Base-by-base conservation (phyloP, 2,888 invertebrate genomes). In the Lutraria lutraria region DNA sequence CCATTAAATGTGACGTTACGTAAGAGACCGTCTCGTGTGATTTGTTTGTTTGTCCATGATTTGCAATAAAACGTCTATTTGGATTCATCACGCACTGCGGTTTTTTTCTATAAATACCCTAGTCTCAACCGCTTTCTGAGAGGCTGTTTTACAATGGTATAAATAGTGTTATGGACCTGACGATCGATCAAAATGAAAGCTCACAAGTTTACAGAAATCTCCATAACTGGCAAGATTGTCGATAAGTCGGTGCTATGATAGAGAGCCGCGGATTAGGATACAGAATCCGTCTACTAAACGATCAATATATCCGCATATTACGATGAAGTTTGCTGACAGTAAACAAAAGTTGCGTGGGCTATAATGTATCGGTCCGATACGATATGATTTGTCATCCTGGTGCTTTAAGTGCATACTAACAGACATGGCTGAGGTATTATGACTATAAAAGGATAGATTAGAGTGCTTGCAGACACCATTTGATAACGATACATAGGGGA, bases 181-280 rank as follows among this genome's bases (percentile, higher is more conserved):
- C 76, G 34, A 76, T 76, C 76, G 76, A 76, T 76, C 31, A 19
- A 3, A 34, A 31, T 76, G 76, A 76, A 76, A 3, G 76, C 76
- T 34, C 19, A 16, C 19, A 31, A 76, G 34, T 19, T 76, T 76
- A 76, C 76, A 34, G 76, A 34, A 76, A 34, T 34, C 19, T 76
- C 34, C 76, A 25, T 76, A 76, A 76, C 34, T 16, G 76, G 76
- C 29, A 31, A 76, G 76, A 76, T 31, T 34, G 76, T 76, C 76
- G 76, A 76, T 76, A 34, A 31, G 19, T 34, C 19, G 34, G 34
- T 19, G 31, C 19, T 31, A 76, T 34, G 29, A 16, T 34, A 76
- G 76, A 76, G 76, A 34, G 76, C 10, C 76, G 16, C 31, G 76
- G 31, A 76, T 76, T 34, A 34, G 16, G 76, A 76, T 76, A 34